Percentiles rank a stretch among this genome's conserved stretches.
phyloP scores from a whole-genome alignment of 1,140 invertebrate species.

The Hyles vespertilio region DNA sequence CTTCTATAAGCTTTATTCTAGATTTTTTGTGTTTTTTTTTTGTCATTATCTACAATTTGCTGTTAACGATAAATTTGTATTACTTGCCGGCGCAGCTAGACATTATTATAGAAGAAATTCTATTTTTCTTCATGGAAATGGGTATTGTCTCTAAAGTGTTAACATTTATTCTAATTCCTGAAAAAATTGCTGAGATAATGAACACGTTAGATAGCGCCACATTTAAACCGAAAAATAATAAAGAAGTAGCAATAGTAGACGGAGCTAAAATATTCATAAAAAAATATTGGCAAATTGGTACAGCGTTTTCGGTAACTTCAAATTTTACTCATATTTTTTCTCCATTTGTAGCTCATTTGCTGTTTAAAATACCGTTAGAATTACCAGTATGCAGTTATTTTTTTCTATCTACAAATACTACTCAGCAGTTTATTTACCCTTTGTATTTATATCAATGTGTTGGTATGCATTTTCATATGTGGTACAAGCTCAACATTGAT shows the following conservation, averaged over 20 bases:
- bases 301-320: conserved; percentile 32
- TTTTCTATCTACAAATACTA: conserved; percentile 39
- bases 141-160: conserved; percentile 42
- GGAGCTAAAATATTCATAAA: conserved; percentile 43
- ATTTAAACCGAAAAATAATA: conserved; percentile 39
- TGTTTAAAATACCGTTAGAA: conserved; percentile 27
- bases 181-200: conserved; percentile 37
- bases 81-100: conserved; percentile 42
- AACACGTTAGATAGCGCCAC: conserved; percentile 40
- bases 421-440: conserved; percentile 33
- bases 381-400: conserved; percentile 44
- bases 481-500: conserved; percentile 46
- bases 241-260: conserved; percentile 31
- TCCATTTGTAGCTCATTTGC: conserved; percentile 39
- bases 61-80: conserved; percentile 45
- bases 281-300: conserved; percentile 45
- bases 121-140: conserved; percentile 48
- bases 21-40: conserved; percentile 30
- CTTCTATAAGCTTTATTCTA: conserved; percentile 36
- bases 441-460: conserved; percentile 52
- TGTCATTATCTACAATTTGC: conserved; percentile 26
- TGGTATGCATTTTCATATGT: conserved; percentile 46
- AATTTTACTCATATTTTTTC: conserved; percentile 36
- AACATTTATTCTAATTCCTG: conserved; percentile 33
- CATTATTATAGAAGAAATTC: conserved; percentile 42